Conservation (phyloP, 2,113 vertebrate genomes). For the Tenrec ecaudatus region DNA sequence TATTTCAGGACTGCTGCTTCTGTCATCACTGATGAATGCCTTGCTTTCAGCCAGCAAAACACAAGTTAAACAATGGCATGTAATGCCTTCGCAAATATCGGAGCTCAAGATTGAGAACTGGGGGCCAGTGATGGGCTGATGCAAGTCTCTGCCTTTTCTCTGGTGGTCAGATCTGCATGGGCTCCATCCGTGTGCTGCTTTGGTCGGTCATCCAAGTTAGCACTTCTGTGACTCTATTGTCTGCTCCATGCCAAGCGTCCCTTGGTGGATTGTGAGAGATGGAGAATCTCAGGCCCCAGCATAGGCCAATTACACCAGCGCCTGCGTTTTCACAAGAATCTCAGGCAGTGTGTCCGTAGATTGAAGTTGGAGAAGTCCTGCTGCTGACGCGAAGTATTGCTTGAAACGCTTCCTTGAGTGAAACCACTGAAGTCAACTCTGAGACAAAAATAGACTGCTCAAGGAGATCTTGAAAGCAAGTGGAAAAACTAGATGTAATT, state of each 20-base stretch:
- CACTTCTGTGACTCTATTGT: not conserved
- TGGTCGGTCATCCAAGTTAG: not conserved
- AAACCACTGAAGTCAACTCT: slow-evolving; percentile 48
- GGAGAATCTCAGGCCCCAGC: not conserved
- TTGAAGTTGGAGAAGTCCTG: slow-evolving; percentile 24
- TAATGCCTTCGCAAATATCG: not conserved
- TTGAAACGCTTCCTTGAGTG: slow-evolving; percentile 53
- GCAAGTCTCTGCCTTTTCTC: slow-evolving; percentile 4
- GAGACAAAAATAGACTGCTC: slow-evolving; percentile 56
- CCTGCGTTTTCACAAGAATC: slow-evolving; percentile 35
- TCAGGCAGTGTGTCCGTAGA: not conserved
- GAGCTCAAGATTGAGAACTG: not conserved
- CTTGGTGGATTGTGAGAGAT: not conserved
- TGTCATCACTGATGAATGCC: not conserved
- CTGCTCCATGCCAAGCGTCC: not conserved
- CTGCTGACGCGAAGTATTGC: slow-evolving; percentile 33
- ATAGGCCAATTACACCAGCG: not conserved
- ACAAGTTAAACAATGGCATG: not conserved
- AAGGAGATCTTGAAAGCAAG: slow-evolving; percentile 55
- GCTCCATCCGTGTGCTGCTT: not conserved
- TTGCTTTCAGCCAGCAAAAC: slow-evolving; percentile 15
- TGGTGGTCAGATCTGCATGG: not conserved
- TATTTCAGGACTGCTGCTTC: not conserved
- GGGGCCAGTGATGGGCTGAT: not conserved
- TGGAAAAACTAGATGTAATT: slow-evolving; percentile 63